Conservation (phyloP, 2,113 vertebrate species). For the Propithecus coquereli region DNA sequence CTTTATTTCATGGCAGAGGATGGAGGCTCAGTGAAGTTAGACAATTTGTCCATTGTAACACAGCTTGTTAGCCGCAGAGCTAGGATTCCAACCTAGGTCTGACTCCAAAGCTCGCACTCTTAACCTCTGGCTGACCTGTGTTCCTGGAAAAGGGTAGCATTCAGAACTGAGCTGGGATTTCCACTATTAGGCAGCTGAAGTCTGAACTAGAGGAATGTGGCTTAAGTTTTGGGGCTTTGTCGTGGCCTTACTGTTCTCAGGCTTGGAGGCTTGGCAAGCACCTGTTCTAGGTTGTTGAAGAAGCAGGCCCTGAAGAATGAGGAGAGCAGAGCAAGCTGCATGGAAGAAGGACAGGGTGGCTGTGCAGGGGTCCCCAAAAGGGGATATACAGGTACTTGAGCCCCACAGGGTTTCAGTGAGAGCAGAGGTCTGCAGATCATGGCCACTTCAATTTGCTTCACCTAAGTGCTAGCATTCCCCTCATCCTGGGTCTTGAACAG, state of each 20-base stretch:
- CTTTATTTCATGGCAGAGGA: conserved; percentile 4
- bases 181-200: not conserved
- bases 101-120: not conserved
- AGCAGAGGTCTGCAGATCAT: not conserved
- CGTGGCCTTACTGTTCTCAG: not conserved
- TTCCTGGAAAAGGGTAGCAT: not conserved
- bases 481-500: not conserved
- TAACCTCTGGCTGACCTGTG: not conserved
- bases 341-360: not conserved
- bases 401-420: not conserved
- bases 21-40: not conserved
- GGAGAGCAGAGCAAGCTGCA: not conserved
- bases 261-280: not conserved
- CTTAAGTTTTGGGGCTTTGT: not conserved
- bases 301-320: not conserved
- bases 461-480: not conserved
- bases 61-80: not conserved
- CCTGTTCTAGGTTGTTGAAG: not conserved
- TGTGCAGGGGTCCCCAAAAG: not conserved
- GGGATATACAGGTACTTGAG: not conserved
- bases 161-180: not conserved
- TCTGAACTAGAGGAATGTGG: not conserved
- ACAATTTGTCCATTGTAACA: not conserved
- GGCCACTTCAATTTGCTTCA: not conserved
- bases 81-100: not conserved